Evolutionary conservation across 2,113 vertebrate genomes (phyloP).

Genomic region (Azemiops feae): DNA sequence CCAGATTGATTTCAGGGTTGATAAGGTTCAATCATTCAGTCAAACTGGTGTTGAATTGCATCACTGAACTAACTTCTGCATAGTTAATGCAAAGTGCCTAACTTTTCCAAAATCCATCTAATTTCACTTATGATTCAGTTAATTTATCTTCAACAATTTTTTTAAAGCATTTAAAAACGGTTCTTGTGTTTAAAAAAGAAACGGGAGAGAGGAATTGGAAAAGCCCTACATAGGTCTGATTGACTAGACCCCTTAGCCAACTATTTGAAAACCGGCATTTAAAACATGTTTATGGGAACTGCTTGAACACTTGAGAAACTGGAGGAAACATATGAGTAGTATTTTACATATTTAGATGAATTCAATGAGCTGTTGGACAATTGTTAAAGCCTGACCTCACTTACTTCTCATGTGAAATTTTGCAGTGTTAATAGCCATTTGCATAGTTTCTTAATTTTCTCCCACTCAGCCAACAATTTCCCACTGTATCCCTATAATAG

Average conservation of each 20-base stretch:
- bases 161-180: not conserved
- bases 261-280: constrained; percentile 56
- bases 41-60: not conserved
- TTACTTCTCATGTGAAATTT: constrained; percentile 45
- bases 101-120: not conserved
- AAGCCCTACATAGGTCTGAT: not conserved
- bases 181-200: not conserved
- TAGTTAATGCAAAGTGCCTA: not conserved
- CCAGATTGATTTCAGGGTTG: not conserved
- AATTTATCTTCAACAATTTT: not conserved
- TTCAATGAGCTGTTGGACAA: constrained; percentile 33
- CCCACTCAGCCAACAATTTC: not conserved
- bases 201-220: not conserved
- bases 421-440: not conserved
- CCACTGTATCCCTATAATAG: not conserved
- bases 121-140: not conserved
- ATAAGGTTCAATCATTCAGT: not conserved
- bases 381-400: not conserved
- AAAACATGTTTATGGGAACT: constrained; percentile 58
- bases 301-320: constrained; percentile 38
- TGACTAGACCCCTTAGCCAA: constrained; percentile 25
- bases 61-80: not conserved
- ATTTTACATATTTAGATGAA: constrained; percentile 62
- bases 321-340: constrained; percentile 43
- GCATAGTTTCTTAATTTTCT: not conserved